These are phyloP conservation scores for Trichoplusia ni DNA, from an alignment of 1,140 invertebrate genomes.

Conservation along the genomic window DNA sequence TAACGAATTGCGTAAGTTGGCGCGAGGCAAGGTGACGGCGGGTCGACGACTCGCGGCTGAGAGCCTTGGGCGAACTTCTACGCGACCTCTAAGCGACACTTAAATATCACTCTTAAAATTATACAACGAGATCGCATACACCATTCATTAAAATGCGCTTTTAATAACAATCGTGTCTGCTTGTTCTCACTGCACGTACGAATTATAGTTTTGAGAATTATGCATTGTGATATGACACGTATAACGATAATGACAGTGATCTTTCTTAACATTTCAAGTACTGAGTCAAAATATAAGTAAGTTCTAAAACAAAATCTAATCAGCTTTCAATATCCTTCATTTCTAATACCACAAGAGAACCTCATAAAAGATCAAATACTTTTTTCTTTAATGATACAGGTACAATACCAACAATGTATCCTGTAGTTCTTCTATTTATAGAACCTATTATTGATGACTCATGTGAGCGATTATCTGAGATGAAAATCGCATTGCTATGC, in stretches of 20 bases:
- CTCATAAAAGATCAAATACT: too few species aligned
- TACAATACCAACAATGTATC: too few species aligned
- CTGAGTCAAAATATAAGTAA: too few species aligned
- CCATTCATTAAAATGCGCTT: constrained; percentile 16
- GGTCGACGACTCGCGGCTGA: constrained; percentile 68
- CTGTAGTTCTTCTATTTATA: background rate
- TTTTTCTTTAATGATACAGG: too few species aligned
- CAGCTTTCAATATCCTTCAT: background rate
- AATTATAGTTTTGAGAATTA: background rate
- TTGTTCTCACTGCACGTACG: background rate
- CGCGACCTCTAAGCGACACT: constrained; percentile 71
- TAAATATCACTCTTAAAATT: constrained; percentile 58
- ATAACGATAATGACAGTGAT: too few species aligned
- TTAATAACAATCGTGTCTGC: background rate
- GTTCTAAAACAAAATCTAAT: too few species aligned
- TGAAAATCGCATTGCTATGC: background rate
- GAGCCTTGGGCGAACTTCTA: constrained; percentile 74
- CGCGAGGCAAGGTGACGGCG: constrained; percentile 75
- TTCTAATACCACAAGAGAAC: too few species aligned
- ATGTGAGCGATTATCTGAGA: background rate
- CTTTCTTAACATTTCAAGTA: too few species aligned
- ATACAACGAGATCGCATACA: constrained; percentile 19
- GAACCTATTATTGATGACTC: background rate
- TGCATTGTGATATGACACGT: too few species aligned
- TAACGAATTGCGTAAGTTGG: constrained; percentile 79